Evolutionary conservation across 2,797 vertebrate genomes (phyloP), one percentile per base, ranked within the genome.

Genomic region (Tangara arthus): DNA sequence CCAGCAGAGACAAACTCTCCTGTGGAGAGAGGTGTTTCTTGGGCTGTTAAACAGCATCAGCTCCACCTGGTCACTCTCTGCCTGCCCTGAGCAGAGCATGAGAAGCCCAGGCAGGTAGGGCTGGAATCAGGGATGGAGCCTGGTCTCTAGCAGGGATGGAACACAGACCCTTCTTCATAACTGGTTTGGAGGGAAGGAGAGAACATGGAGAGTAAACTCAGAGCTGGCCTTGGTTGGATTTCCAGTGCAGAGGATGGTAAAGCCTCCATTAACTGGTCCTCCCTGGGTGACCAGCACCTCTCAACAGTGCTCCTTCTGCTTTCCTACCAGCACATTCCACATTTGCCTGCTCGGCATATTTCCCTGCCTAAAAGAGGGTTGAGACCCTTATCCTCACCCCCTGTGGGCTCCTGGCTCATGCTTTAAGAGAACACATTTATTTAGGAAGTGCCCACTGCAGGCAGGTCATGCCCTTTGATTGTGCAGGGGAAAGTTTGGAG

Each of bases 1-100:
- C 87, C 83, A 76, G 86, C 75, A 87, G 85, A 94, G 92, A 84
- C 72, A 87, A 94, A 41, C 55, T 53, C 86, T 79, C 50, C 78
- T 76, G 78, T 16, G 89, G 26, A 93, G 50, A 77, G 83, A 93
- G 82, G 76, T 49, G 79, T 78, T 95, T 52, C 60, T 47, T 37
- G 82, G 47, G 90, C 85, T 68, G 59, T 41, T 87, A 50, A 84
- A 84, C 7, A 82, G 87, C 90, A 87, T 30, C 73, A 18, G 65
- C 82, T 94, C 30, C 4, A 44, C 14, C 39, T 2, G 66, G 82
- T 12, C 35, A 4, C 35, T 30, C 65, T 64, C 15, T 7, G 21
- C 78, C 82, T 10, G 59, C 78, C 86, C 91, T 30, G 15, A 15
- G 87, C 60, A 15, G 22, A 59, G 41, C 41, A 41, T 4, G 41